Base-by-base conservation (phyloP, 2,113 vertebrate genomes). In the Ellobius talpinus region DNA sequence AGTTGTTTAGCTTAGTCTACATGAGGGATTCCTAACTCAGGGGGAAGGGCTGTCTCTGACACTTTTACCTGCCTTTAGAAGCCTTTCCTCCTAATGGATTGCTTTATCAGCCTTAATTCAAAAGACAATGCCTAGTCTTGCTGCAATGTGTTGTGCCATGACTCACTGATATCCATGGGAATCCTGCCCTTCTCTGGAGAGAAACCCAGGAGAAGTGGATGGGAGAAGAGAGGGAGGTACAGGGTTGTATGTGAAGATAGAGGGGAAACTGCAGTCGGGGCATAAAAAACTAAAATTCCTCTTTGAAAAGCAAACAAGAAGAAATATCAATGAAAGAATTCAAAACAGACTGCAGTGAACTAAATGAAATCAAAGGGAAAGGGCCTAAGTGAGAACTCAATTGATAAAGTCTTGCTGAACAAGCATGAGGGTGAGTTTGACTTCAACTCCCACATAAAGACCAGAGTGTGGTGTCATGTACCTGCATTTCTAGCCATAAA, bases 171-270 rank as follows among this genome's bases (percentile, higher is more conserved):
- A 72, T 21, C 17, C 7, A n/a, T n/a, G 36, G 70, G 36, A 72
- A 3, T 16, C 17, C 17, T 72, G 17, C 3, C 33, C 17, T 72
- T 33, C 17, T n/a, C 70, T 72, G 16, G 33, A 72, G 70, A 72
- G 70, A 72, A 72, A n/a, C 36, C 36, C 8, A 21, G 70, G 3
- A 21, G 70, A 7, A 72, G 13, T 19, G 4, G 8, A 72, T 72
- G 16, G 7, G 17, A 36, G 70, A 1, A 31, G 31, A 66, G 31
- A n/a, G 17, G 70, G 36, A n/a, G 3, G 7, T n/a, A n/a, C 16
- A 19, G 17, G 7, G 17, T n/a, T 3, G 16, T 7, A n/a, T 3
- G 3, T 17, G 7, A 72, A 3, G 36, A 72, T 1, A 5, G 31
- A 68, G 65, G 26, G 12, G 29, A 68, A 33, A 68, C 29, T 13